Evolutionary conservation across 2,797 vertebrate species (phyloP).

Genomic region (Psittacula derbiana): DNA sequence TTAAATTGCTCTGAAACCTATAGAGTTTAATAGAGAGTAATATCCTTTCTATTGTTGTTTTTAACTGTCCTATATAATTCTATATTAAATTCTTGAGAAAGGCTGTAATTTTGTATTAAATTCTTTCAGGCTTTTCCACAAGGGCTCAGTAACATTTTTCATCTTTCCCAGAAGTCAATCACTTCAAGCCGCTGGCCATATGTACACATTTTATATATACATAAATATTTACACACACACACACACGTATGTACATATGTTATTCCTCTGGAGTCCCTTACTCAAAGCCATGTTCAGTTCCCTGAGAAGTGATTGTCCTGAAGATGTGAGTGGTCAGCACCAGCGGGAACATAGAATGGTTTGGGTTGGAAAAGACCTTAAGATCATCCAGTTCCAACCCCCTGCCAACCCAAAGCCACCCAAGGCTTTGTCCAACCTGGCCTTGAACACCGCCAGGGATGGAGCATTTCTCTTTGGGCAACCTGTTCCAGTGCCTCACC

Average conservation of each 20-base stretch:
- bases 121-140: constrained; percentile 51
- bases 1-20: constrained; percentile 49
- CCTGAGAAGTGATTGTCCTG: background rate
- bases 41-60: constrained; percentile 66
- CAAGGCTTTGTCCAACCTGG: background rate
- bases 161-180: constrained; percentile 48
- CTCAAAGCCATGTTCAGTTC: background rate
- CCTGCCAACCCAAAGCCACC: background rate
- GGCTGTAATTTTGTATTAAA: constrained; percentile 64
- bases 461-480: background rate
- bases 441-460: background rate
- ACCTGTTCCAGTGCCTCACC: background rate
- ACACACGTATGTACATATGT: background rate
- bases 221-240: fast-evolving
- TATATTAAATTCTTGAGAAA: constrained; percentile 69
- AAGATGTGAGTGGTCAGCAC: background rate
- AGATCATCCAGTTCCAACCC: background rate
- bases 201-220: background rate
- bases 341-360: fast-evolving
- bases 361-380: background rate
- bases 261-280: background rate
- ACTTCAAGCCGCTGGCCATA: constrained; percentile 15
- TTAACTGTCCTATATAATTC: constrained; percentile 66
- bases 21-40: constrained; percentile 61
- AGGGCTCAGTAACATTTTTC: constrained; percentile 51